These are phyloP conservation scores for Chrysolina americana DNA, from an alignment of 2,888 invertebrate species.

Conservation along the genomic window DNA sequence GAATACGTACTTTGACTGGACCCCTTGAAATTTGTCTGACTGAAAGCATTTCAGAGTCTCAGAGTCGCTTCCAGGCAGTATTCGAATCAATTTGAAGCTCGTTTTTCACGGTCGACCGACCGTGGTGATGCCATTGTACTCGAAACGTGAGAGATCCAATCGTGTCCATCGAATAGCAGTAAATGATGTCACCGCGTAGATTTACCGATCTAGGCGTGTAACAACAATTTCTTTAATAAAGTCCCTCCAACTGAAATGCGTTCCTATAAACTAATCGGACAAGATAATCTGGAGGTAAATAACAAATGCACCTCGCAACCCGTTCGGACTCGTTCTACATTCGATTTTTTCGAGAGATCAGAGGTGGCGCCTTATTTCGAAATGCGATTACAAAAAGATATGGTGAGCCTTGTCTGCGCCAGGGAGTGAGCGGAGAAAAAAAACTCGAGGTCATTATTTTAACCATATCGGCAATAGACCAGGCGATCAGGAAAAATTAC, in stretches of 20 bases:
- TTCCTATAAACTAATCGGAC: conserved; percentile 34
- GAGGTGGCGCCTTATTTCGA: conserved; percentile 40
- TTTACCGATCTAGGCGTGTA: conserved; percentile 39
- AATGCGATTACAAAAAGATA: conserved; percentile 39
- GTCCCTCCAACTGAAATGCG: conserved; percentile 31
- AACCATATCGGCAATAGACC: conserved; percentile 34
- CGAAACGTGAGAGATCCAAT: conserved; percentile 21
- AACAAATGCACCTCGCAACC: conserved; percentile 37
- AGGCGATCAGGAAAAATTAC: background rate
- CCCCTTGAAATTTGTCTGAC: background rate
- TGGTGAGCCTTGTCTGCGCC: conserved; percentile 31
- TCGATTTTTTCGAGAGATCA: conserved; percentile 37
- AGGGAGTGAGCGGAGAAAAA: conserved; percentile 48
- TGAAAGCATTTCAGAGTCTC: background rate
- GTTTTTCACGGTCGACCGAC: conserved; percentile 19
- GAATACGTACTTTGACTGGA: too few relatives aligned
- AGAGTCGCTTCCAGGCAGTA: background rate
- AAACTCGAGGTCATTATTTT: conserved; percentile 49
- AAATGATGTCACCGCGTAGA: conserved; percentile 39
- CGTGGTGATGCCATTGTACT: conserved; percentile 14
- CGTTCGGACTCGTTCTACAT: conserved; percentile 36
- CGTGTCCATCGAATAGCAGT: conserved; percentile 26
- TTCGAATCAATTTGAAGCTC: background rate
- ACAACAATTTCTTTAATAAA: conserved; percentile 35
- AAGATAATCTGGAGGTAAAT: conserved; percentile 38